Evolutionary conservation across 2,113 vertebrate genomes (phyloP), one percentile per base, ranked within the genome.

Genomic region (Psephotus haematonotus): DNA sequence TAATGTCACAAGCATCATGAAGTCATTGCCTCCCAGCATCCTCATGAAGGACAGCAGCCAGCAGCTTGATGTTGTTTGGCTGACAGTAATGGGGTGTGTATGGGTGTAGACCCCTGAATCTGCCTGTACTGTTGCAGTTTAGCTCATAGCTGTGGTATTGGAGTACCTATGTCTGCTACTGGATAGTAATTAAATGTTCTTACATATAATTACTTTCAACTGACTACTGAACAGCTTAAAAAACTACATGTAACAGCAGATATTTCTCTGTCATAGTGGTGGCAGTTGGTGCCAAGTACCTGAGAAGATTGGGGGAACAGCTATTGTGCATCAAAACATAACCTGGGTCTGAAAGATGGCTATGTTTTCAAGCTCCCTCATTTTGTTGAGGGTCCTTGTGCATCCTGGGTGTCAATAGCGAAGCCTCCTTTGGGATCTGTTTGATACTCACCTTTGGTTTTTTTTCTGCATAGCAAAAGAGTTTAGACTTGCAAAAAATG

Each of bases 171-270:
- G 16, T 46, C 80, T 92, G 53, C 72, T 70, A 3, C 68, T 78
- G 69, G 17, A 28, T 86, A 22, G 47, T 82, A 83, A 96, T 96
- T 94, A 95, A 81, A 11, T 76, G 82, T 88, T 95, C 88, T 91
- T 64, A 59, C 14, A 4, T 78, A 7, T 94, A 86, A 92, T 88
- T 94, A 8, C 80, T 83, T 90, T 75, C 17, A 88, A 17, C 59
- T 75, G 68, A 23, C 52, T 88, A 1, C 57, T 9, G 72, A 90
- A 24, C 27, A 41, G 43, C 62, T 88, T 83, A 83, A 92, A 76
- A 86, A 75, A 74, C 76, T 77, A 17, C 60, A 3, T 81, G 64
- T 86, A 86, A 84, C 7, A 41, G 82, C 82, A 86, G 69, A 60
- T 75, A n/a, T 86, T 86, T 86, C 31, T 60, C 1, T 70, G 5